Evolutionary conservation across 1,140 invertebrate genomes (phyloP).

Genomic region (Pygmarrhopalites habei): DNA sequence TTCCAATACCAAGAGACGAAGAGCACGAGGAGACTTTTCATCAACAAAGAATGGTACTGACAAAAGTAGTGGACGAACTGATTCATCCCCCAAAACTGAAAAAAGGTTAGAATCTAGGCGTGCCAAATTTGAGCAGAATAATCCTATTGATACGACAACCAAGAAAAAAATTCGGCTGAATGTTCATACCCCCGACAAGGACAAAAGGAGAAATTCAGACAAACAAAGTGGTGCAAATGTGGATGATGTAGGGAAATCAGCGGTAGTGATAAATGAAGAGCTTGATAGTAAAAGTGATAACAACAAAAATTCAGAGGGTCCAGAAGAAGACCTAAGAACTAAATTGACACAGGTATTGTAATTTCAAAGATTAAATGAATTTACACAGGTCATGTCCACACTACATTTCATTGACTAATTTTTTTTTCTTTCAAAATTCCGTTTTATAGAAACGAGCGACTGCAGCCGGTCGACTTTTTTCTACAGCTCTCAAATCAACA

Average conservation of each 20-base stretch:
- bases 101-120: conserved; percentile 6
- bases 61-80: no score
- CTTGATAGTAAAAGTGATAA: background rate
- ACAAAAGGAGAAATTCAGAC: background rate
- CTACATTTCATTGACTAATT: no score
- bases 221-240: background rate
- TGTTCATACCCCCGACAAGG: background rate
- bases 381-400: no score
- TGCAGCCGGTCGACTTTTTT: conserved; percentile 5
- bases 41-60: no score
- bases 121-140: conserved; percentile 12
- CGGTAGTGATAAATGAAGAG: background rate
- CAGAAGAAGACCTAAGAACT: conserved; percentile 6
- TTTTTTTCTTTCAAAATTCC: no score
- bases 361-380: no score
- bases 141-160: background rate
- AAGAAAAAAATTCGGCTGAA: conserved; percentile 2
- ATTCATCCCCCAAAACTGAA: background rate
- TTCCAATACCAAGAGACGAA: no score
- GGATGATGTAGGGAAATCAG: no score
- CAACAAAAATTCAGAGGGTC: background rate
- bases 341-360: conserved; percentile 10
- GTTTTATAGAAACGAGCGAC: conserved; percentile 6
- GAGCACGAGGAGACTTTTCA: no score
- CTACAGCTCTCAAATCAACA: conserved; percentile 3